Conservation (phyloP, 1,140 invertebrate species). For the Drosophila ficusphila region DNA sequence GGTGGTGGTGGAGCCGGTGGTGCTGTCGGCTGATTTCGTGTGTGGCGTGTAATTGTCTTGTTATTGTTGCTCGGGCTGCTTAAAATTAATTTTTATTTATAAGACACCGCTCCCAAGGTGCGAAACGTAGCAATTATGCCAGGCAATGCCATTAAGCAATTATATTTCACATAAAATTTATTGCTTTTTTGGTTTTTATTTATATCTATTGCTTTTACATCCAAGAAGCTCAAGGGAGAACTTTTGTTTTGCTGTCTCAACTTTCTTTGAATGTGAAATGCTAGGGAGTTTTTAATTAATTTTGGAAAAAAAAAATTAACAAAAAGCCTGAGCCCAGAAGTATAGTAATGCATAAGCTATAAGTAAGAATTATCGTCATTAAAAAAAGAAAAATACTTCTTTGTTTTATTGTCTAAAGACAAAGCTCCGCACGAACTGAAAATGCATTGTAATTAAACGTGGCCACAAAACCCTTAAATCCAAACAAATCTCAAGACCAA, state of each 20-base stretch:
- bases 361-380: no score
- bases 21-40: constrained; percentile 54
- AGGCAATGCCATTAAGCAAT: constrained; percentile 66
- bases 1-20: background rate
- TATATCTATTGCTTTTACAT: constrained; percentile 42
- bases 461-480: background rate
- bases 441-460: constrained; percentile 31
- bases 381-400: background rate
- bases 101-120: constrained; percentile 42
- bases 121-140: constrained; percentile 59
- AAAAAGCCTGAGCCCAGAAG: no score
- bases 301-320: no score
- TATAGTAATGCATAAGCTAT: no score
- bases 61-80: constrained; percentile 60
- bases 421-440: background rate
- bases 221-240: constrained; percentile 17
- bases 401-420: background rate
- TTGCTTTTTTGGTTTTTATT: constrained; percentile 71
- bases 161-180: constrained; percentile 75
- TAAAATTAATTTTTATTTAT: constrained; percentile 74
- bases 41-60: constrained; percentile 76
- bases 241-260: constrained; percentile 34
- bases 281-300: constrained; percentile 52
- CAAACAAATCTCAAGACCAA: constrained; percentile 23
- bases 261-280: constrained; percentile 30